Conservation (phyloP, 2,797 vertebrate species). For the Xerus rutilus region DNA sequence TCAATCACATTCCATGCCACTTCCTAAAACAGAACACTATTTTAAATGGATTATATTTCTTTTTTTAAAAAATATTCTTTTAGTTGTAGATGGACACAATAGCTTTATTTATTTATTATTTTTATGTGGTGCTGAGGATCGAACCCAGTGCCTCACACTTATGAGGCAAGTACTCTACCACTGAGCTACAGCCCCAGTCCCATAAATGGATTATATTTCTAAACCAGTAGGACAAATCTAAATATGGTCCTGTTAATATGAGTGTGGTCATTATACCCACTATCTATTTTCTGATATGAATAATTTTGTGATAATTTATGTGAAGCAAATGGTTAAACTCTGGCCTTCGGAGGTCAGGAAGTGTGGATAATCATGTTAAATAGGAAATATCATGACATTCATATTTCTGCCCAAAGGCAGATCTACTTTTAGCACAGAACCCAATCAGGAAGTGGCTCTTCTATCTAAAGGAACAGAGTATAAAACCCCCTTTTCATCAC, state of each 20-base stretch:
- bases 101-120: no score
- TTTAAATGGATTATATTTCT: background rate
- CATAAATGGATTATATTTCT: background rate
- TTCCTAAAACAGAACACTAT: background rate
- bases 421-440: constrained; percentile 58
- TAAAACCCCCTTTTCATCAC: constrained; percentile 64
- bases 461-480: background rate
- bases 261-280: background rate
- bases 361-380: constrained; percentile 37
- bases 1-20: background rate
- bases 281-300: background rate
- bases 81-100: no score
- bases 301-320: constrained; percentile 19
- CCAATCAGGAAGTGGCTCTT: constrained; percentile 60
- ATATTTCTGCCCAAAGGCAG: constrained; percentile 62
- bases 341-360: constrained; percentile 14
- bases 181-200: no score
- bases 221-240: background rate
- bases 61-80: no score
- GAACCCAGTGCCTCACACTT: no score
- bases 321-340: constrained; percentile 52
- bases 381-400: constrained; percentile 48
- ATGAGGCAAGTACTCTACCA: no score
- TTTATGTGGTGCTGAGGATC: no score
- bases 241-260: background rate